Percentiles rank a stretch among this genome's conserved stretches.
These are phyloP conservation scores for Sminthurinus signatus DNA, from an alignment of 1,140 invertebrate genomes.

Conservation along the genomic window DNA sequence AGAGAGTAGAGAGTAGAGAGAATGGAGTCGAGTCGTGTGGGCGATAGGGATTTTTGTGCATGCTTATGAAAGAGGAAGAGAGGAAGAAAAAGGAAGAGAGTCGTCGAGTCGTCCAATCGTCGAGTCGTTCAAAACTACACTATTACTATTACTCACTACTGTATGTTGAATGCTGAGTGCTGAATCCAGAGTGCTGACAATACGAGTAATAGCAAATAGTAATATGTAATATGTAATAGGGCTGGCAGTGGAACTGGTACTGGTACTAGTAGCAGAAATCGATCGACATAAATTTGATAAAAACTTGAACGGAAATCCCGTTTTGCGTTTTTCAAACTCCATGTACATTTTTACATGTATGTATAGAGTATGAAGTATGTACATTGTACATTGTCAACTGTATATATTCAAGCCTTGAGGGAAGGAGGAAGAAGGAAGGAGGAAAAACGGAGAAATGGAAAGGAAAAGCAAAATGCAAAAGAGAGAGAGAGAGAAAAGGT, in stretches of 20 bases:
- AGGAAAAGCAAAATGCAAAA: neutral
- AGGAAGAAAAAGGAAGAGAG: no score
- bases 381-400: no score
- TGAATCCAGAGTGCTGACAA: no score
- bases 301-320: constrained; percentile 31
- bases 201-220: no score
- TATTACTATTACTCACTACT: no score
- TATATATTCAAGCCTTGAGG: no score
- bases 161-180: no score
- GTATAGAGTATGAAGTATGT: no score
- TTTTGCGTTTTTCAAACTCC: neutral
- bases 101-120: no score
- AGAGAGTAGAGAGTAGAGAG: neutral
- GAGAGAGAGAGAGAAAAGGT: neutral
- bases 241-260: neutral
- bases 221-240: neutral
- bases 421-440: neutral
- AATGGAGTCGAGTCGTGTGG: neutral
- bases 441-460: neutral
- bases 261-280: constrained; percentile 11
- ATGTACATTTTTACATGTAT: neutral
- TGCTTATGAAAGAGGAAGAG: no score
- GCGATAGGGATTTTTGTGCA: constrained; percentile 3
- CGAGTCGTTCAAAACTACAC: no score
- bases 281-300: constrained; percentile 36